phyloP scores from a whole-genome alignment of 2,113 vertebrate genomes.

The Anoplopoma fimbria region DNA sequence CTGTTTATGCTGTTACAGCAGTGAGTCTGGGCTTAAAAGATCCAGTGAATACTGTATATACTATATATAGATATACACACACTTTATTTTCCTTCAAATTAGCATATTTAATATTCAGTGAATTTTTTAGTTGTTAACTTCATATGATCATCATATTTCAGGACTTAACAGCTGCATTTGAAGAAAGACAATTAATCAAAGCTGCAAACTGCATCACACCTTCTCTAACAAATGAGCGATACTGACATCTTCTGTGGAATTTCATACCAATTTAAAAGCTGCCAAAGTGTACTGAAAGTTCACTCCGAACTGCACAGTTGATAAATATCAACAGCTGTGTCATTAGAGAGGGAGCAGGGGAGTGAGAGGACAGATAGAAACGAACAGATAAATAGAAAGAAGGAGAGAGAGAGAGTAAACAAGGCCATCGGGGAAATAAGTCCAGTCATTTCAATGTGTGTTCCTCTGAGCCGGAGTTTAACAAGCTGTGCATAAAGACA shows the following conservation, averaged over 20 bases:
- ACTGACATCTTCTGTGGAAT: not conserved
- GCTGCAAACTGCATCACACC: not conserved
- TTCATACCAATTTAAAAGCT: conserved; percentile 2
- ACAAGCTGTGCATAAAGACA: conserved; percentile 72
- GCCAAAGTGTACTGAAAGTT: not conserved
- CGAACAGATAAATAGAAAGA: conserved; percentile 13
- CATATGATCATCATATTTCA: not conserved
- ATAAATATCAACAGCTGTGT: conserved; percentile 41
- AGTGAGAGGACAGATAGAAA: conserved; percentile 26
- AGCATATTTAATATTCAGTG: not conserved
- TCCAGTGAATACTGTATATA: not conserved
- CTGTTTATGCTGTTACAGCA: conserved; percentile 33
- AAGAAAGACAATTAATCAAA: not conserved
- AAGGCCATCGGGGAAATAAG: conserved; percentile 79
- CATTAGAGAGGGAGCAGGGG: conserved; percentile 14
- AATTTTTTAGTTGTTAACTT: not conserved
- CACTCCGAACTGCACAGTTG: not conserved
- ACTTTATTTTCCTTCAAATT: not conserved
- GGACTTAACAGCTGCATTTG: not conserved
- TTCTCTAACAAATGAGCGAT: not conserved
- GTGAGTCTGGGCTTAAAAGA: not conserved
- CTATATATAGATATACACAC: not conserved
- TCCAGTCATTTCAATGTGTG: conserved; percentile 69
- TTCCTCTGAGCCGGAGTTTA: conserved; percentile 68
- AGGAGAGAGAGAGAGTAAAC: conserved; percentile 47